A percentile compares a stretch with the other conserved stretches of the same genome.
phyloP scores from a whole-genome alignment of 2,797 vertebrate genomes.

The Pitangus sulphuratus region DNA sequence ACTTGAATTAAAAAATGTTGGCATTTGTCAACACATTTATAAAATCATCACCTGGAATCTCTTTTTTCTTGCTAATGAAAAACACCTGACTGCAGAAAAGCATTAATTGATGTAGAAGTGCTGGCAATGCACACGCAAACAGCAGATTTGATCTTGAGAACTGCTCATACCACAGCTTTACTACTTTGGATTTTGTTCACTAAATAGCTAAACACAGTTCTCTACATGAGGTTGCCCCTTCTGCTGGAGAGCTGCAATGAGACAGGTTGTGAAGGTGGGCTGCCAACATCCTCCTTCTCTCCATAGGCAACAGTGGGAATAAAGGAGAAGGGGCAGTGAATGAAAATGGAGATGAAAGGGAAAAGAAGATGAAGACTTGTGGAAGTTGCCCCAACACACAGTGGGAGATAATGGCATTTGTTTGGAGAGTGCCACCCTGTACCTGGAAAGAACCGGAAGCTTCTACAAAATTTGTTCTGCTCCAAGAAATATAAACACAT shows the following conservation, averaged over 20 bases:
- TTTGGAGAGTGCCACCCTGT: neutral
- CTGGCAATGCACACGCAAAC: slow-evolving; percentile 19
- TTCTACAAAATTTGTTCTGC: neutral
- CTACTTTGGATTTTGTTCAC: neutral
- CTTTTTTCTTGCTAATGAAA: slow-evolving; percentile 67
- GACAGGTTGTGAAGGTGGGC: neutral
- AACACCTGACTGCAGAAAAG: slow-evolving; percentile 70
- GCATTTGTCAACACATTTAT: slow-evolving; percentile 72
- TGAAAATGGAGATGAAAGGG: neutral
- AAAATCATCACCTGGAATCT: slow-evolving; percentile 76
- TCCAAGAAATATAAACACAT: neutral
- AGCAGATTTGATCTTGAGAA: slow-evolving; percentile 1
- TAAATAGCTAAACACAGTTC: neutral
- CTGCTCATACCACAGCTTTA: neutral
- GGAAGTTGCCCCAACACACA: neutral
- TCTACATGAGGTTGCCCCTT: neutral
- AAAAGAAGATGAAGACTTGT: neutral
- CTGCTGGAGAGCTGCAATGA: neutral
- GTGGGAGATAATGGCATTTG: neutral
- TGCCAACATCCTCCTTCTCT: neutral
- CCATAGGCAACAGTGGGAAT: neutral
- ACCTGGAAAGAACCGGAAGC: neutral
- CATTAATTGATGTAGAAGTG: slow-evolving; percentile 47
- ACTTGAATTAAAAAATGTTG: slow-evolving; percentile 68
- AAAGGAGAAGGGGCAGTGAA: neutral